phyloP scores from a whole-genome alignment of 2,113 vertebrate species.

The Oryzias javanicus region DNA sequence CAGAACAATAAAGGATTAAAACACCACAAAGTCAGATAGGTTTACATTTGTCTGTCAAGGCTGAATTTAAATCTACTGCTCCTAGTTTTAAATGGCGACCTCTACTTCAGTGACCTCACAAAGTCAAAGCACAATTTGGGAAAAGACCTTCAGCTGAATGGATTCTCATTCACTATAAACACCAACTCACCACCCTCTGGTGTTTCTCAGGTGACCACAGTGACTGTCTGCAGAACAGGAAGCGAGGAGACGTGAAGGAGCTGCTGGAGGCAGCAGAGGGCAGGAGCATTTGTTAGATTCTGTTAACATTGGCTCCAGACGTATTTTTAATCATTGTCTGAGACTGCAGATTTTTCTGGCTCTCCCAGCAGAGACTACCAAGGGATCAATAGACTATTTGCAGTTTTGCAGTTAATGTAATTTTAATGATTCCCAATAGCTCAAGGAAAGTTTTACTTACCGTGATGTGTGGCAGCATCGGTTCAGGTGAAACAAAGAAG shows the following conservation, averaged over 20 bases:
- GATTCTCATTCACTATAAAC: too few relatives aligned
- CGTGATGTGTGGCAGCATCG: conserved; percentile 1
- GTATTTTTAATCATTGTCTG: conserved; percentile 17
- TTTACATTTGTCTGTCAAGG: too few relatives aligned
- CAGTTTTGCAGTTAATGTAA: not conserved
- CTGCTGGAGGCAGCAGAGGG: not conserved
- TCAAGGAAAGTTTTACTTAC: not conserved
- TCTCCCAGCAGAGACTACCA: not conserved
- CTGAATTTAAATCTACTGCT: too few relatives aligned
- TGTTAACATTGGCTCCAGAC: conserved; percentile 9
- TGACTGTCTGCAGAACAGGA: not conserved
- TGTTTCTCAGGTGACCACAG: not conserved
- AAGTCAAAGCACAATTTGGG: too few relatives aligned
- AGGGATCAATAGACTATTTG: conserved; percentile 25
- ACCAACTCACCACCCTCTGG: too few relatives aligned
- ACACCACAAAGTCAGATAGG: too few relatives aligned
- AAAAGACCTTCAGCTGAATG: too few relatives aligned
- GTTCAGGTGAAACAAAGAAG: not conserved
- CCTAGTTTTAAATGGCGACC: too few relatives aligned
- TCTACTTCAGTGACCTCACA: too few relatives aligned
- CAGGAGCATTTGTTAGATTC: conserved; percentile 4
- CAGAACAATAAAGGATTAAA: too few relatives aligned
- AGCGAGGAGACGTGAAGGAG: not conserved
- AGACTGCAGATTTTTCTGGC: conserved; percentile 7
- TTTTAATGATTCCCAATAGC: not conserved